These are phyloP conservation scores for Notiomystis cincta DNA, from an alignment of 2,113 vertebrate species.

Conservation along the genomic window DNA sequence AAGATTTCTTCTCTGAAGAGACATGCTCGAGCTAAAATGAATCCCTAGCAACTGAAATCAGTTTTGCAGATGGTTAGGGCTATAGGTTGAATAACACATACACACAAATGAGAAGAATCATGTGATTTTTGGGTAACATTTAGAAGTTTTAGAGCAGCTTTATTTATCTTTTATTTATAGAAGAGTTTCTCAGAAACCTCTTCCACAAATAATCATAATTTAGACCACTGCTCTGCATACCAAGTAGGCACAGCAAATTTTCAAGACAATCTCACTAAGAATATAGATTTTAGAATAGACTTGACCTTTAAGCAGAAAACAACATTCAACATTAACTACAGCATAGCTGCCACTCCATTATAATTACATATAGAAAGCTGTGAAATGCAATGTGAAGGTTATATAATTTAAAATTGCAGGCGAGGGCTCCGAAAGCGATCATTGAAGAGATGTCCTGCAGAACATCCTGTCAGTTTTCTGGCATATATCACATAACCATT, in stretches of 20 bases:
- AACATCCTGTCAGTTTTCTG: constrained; percentile 20
- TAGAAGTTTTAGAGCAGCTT: constrained; percentile 4
- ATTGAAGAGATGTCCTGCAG: constrained; percentile 12
- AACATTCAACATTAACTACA: constrained; percentile 30
- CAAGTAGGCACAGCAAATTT: constrained; percentile 18
- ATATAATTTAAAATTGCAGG: constrained; percentile 7
- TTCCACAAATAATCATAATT: constrained; percentile 44
- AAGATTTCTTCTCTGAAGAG: constrained; percentile 7
- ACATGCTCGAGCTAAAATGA: not conserved
- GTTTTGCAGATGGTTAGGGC: constrained; percentile 35
- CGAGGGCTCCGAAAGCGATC: not conserved
- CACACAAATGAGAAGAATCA: not conserved
- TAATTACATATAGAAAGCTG: constrained; percentile 25
- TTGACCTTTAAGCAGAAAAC: constrained; percentile 62
- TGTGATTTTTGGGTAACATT: constrained; percentile 3
- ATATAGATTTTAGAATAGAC: constrained; percentile 49
- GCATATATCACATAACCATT: not conserved
- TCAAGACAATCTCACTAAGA: constrained; percentile 19
- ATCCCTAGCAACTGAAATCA: constrained; percentile 10
- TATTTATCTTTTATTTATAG: constrained; percentile 51
- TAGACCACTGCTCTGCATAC: not conserved
- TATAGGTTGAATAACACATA: constrained; percentile 13
- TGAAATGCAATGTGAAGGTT: constrained; percentile 35
- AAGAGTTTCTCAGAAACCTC: constrained; percentile 19
- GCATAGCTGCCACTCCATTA: constrained; percentile 23